Evolutionary conservation across 2,888 invertebrate species (phyloP), one percentile per base, ranked within the genome.

Genomic region (Eupithecia tripunctaria): DNA sequence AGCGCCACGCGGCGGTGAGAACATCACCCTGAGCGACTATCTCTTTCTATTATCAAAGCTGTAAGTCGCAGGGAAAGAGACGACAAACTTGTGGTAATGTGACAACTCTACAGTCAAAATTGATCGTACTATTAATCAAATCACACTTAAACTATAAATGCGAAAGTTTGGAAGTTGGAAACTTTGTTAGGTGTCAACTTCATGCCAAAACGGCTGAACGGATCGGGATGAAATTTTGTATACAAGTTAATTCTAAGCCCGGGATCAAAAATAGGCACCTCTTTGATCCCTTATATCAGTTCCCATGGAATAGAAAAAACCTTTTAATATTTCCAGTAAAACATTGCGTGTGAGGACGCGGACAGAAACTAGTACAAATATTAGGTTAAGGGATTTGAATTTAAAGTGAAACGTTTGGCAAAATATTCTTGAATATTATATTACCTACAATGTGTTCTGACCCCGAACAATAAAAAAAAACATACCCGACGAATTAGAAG

Each of bases 1-100:
- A 82, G 75, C 80, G 84, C 84, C 81, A 82, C 79, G 84, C 81
- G 82, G 86, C 81, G 80, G 82, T 76, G 72, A 78, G 82, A 83
- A 82, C 76, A 79, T 73, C 60, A 74, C 72, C 64, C 67, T 38
- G 66, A 73, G 79, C 79, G 68, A 68, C 81, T 77, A 72, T 86
- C 84, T 81, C 82, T 79, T 80, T 86, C 81, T 76, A 67, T 68
- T 74, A 79, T 67, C 75, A 60, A 76, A 68, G 41, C 69, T 67
- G 25, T 63, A 72, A 67, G 27, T 68, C 71, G 32, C 80, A 63
- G 70, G 51, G 76, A 82, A 72, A 63, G 83, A 76, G 86, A 84
- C 67, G 70, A 73, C 75, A 38, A 63, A 80, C 76, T 62, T 69
- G 70, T 73, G 69, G 72, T 78, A 47, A 43, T 38, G 29, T 60